Conservation (phyloP, 2,888 invertebrate species). For the Pollenia angustigena region DNA sequence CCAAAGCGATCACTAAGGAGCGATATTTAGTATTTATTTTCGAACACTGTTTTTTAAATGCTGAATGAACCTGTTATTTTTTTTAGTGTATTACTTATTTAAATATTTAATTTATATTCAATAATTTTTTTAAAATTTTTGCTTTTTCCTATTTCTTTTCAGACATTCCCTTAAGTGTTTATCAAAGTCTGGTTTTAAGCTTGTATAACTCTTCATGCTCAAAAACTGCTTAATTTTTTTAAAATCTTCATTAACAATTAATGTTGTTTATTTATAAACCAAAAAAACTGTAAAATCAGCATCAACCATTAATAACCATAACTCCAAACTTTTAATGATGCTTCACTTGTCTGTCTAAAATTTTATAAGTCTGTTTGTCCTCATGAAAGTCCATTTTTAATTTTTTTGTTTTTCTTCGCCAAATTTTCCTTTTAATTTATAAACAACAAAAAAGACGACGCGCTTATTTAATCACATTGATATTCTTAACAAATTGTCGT, state of each 20-base stretch:
- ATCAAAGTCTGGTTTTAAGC: slow-evolving; percentile 16
- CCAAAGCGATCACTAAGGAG: too few species aligned
- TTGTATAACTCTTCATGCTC: slow-evolving; percentile 1
- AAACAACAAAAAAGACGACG: slow-evolving; percentile 18
- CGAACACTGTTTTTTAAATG: too few species aligned
- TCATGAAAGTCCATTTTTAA: slow-evolving; percentile 12
- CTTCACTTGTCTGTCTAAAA: slow-evolving; percentile 27
- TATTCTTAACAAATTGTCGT: slow-evolving; percentile 60
- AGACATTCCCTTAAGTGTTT: slow-evolving; percentile 2
- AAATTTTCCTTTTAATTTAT: slow-evolving; percentile 47
- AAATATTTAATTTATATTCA: not conserved
- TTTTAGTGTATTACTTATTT: not conserved
- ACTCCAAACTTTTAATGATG: slow-evolving; percentile 29
- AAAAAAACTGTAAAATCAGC: slow-evolving; percentile 2
- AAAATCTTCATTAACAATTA: slow-evolving; percentile 22
- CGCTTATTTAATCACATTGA: slow-evolving; percentile 63
- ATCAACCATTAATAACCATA: slow-evolving; percentile 23
- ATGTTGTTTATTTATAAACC: slow-evolving; percentile 50
- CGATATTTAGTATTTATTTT: too few species aligned
- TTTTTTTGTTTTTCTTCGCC: not conserved
- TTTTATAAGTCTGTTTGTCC: slow-evolving; percentile 16
- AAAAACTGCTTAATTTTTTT: slow-evolving; percentile 14
- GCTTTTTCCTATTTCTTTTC: slow-evolving; percentile 38
- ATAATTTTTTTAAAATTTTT: not conserved
- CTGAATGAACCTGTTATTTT: too few species aligned